Evolutionary conservation across 1,140 invertebrate species (phyloP).

Genomic region (Drosophila baimaii): DNA sequence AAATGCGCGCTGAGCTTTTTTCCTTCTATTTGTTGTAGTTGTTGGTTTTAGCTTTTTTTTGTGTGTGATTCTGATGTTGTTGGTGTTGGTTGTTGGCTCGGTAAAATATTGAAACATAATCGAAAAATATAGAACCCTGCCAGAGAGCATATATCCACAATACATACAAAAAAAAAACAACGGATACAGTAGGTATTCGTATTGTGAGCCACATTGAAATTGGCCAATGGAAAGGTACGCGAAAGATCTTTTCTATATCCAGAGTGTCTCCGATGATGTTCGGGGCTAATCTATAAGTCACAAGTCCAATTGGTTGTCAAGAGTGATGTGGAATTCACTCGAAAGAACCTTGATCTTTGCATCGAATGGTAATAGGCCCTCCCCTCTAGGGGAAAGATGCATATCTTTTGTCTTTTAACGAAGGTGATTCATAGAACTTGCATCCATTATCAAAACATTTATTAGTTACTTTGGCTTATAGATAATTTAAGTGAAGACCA

Average conservation of each 20-base stretch:
- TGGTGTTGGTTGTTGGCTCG: constrained; percentile 40
- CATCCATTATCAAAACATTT: neutral
- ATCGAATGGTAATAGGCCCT: no score
- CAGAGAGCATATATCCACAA: constrained; percentile 37
- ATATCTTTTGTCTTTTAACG: neutral
- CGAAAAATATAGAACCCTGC: constrained; percentile 66
- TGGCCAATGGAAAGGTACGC: neutral
- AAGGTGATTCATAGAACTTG: neutral
- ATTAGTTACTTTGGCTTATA: neutral
- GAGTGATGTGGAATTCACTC: neutral
- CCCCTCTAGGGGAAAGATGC: neutral
- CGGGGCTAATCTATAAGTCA: constrained; percentile 6
- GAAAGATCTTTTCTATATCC: neutral
- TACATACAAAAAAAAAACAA: constrained; percentile 20
- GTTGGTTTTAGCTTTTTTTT: constrained; percentile 43
- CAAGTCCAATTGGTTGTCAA: constrained; percentile 3
- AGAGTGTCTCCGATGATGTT: neutral
- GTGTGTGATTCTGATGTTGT: constrained; percentile 28
- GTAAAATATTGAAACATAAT: constrained; percentile 81
- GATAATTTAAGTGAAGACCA: neutral
- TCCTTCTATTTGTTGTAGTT: constrained; percentile 30
- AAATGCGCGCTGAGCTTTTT: constrained; percentile 72
- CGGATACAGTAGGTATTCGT: constrained; percentile 22
- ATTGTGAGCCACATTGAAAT: constrained; percentile 9
- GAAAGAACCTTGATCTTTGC: constrained; percentile 1